Evolutionary conservation across 2,113 vertebrate genomes (phyloP), one percentile per base, ranked within the genome.

Genomic region (Thymallus thymallus): DNA sequence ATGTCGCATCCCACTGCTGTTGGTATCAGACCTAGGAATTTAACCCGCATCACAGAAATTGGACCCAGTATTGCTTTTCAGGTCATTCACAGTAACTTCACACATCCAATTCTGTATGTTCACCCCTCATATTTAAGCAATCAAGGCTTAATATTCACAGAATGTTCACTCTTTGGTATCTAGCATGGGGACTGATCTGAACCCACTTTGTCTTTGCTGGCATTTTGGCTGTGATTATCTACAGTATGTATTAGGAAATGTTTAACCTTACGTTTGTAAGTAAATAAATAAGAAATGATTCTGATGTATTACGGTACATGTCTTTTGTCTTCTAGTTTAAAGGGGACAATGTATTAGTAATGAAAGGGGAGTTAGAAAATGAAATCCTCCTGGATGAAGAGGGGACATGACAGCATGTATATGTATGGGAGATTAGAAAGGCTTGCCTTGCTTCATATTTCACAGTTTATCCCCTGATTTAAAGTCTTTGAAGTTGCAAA

Each of bases 11-110:
- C 41, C 5, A 6, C 14, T 26, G 5, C 63, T 26, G 16, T 10
- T 32, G 26, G 26, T 6, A 65, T 65, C 6, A 32, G 63, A 9
- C 20, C 35, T 51, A 51, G 63, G 48, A 78, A 72, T 16, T 55
- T 14, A 55, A 76, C 58, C 66, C 56, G 51, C 45, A 7, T 41
- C 68, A 26, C 26, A 60, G 69, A 3, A 78, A 51, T 13, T 14
- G 32, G 63, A 75, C n/a, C 67, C 48, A 56, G 46, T 56, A 69
- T 73, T 24, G 64, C 26, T 48, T 74, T 6, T 73, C 30, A 6
- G 14, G 30, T 69, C 46, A 18, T 14, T 29, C 48, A 6, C 18
- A 14, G 62, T 30, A 48, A 24, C 12, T 3, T 67, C 18, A 67
- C 20, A 14, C 30, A 35, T 67, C 9, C 18, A 67, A 67, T 32